Evolutionary conservation across 2,888 invertebrate genomes (phyloP), one percentile per base, ranked within the genome.

Genomic region (Bimastos eiseni): DNA sequence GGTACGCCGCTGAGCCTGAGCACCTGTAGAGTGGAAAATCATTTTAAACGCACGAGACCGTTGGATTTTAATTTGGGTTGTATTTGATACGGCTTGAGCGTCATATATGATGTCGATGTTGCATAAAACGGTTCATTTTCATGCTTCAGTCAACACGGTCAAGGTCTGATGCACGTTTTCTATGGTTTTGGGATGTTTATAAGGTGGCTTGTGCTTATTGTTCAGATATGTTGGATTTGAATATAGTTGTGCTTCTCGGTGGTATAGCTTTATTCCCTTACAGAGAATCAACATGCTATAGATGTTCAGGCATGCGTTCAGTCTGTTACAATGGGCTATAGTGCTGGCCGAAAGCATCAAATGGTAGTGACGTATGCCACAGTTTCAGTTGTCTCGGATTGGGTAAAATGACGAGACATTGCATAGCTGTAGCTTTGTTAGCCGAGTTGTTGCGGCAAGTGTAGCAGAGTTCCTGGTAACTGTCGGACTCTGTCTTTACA

Each of bases 101-200:
- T 6, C n/a, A 70, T 13, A 70, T n/a, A 70, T 13, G 70, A 70
- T n/a, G n/a, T 70, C 30, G 70, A 6, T 70, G 70, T 70, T 70
- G 70, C 70, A 70, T 70, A 70, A 70, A 70, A 70, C 49, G 8
- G 55, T 55, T 70, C n/a, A 86, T 34, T 86, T 86, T 86, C 37
- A 86, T 36, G 86, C 86, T 36, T 36, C 36, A 86, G 86, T 86
- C 19, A 86, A 36, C 86, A 86, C 86, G 37, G 86, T 86, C 86
- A 86, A 11, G 86, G 86, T 86, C 36, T 86, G 37, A 24, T 36
- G 86, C 4, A 17, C 37, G 4, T 86, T 49, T 49, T 70, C n/a
- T 70, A n/a, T 70, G n/a, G 70, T 70, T 70, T 70, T n/a, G 8
- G 30, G 13, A 30, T 0, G 70, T 70, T 70, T n/a, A n/a, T 30